phyloP scores from a whole-genome alignment of 2,113 vertebrate species.

The Triplophysa tibetana region DNA sequence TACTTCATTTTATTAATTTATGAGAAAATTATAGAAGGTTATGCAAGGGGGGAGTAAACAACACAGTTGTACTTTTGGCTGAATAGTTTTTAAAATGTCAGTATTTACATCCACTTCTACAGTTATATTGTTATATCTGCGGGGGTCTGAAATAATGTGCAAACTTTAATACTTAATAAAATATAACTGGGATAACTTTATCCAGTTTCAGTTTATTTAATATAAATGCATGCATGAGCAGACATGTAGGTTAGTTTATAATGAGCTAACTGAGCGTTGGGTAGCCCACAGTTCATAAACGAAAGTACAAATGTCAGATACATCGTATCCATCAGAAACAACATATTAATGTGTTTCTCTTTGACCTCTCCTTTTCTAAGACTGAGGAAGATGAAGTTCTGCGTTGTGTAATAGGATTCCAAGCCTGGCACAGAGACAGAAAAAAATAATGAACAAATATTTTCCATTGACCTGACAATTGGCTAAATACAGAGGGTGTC shows the following conservation, averaged over 20 bases:
- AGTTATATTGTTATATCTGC: neutral
- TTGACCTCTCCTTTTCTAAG: constrained; percentile 6
- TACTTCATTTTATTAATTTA: no score
- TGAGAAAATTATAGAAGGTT: no score
- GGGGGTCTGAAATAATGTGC: neutral
- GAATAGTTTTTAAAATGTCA: no score
- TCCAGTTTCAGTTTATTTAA: neutral
- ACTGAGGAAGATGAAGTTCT: neutral
- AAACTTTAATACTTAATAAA: neutral
- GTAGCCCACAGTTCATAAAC: neutral
- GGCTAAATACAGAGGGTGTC: constrained; percentile 22
- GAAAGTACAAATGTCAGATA: neutral
- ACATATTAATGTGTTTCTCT: neutral
- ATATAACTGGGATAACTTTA: neutral
- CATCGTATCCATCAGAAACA: neutral
- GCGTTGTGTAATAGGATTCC: neutral
- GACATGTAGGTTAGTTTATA: neutral
- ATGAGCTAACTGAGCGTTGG: neutral
- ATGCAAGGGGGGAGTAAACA: no score
- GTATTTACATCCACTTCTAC: neutral
- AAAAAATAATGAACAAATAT: neutral
- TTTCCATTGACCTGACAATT: constrained; percentile 11
- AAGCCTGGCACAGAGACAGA: neutral
- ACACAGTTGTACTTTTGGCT: no score
- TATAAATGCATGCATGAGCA: neutral